Conservation (phyloP, 2,888 invertebrate species). For the Argyresthia goedartella region DNA sequence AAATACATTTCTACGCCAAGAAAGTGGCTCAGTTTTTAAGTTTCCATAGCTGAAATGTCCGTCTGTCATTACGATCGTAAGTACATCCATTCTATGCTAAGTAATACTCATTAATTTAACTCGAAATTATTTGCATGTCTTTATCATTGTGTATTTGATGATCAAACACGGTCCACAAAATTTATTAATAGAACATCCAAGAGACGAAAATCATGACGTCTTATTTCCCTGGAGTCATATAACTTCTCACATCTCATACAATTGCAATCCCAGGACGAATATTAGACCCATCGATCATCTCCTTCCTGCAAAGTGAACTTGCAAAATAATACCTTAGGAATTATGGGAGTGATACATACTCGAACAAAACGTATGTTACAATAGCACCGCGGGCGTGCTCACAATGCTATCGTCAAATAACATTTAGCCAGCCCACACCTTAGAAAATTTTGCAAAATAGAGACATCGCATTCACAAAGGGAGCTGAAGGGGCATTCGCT, state of each 20-base stretch:
- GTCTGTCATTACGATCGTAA: too few species aligned
- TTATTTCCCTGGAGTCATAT: conserved; percentile 49
- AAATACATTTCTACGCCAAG: too few species aligned
- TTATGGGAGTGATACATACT: conserved; percentile 64
- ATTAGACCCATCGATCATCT: conserved; percentile 21
- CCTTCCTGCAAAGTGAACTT: conserved; percentile 48
- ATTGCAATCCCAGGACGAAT: conserved; percentile 25
- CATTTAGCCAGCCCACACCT: conserved; percentile 68
- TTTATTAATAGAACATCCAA: not conserved
- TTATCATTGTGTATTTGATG: too few species aligned
- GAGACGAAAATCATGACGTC: not conserved
- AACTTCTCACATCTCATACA: conserved; percentile 45
- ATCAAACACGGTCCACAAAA: too few species aligned
- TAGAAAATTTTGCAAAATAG: conserved; percentile 64
- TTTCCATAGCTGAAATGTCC: too few species aligned
- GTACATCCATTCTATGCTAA: too few species aligned
- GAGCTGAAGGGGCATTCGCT: conserved; percentile 46
- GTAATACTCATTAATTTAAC: too few species aligned
- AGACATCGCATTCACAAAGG: conserved; percentile 55
- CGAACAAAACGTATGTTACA: conserved; percentile 38
- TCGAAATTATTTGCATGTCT: too few species aligned
- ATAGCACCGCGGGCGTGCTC: conserved; percentile 58
- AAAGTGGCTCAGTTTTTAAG: too few species aligned
- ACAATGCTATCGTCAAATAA: conserved; percentile 67
- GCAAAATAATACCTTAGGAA: conserved; percentile 38